Evolutionary conservation across 2,888 invertebrate genomes (phyloP).

Genomic region (Gasteruption jaculator): DNA sequence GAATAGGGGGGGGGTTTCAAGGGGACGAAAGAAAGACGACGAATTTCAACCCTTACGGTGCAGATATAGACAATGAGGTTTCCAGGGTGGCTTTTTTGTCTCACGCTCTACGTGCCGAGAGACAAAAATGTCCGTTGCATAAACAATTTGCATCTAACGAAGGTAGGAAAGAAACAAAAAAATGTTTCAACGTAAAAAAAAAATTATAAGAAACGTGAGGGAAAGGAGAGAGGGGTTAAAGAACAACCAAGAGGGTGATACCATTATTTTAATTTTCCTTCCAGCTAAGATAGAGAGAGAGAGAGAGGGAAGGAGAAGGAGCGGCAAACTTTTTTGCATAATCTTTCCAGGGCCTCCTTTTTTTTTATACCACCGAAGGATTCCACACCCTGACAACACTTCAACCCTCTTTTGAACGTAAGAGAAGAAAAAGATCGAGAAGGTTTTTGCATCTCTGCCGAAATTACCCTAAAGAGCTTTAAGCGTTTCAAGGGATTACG

Average conservation of each 20-base stretch:
- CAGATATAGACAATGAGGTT: too few species aligned
- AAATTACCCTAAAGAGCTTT: conserved; percentile 48
- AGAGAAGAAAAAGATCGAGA: conserved; percentile 4
- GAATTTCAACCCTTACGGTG: conserved; percentile 7
- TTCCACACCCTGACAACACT: too few species aligned
- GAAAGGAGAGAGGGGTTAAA: neutral
- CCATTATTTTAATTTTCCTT: conserved; percentile 3
- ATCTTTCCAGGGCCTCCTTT: conserved; percentile 9
- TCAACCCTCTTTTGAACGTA: conserved; percentile 1
- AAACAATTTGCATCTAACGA: neutral
- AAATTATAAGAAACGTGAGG: neutral
- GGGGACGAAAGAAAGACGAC: neutral
- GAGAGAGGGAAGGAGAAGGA: conserved; percentile 1
- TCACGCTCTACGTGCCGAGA: too few species aligned
- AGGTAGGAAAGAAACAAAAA: neutral
- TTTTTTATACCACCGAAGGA: too few species aligned
- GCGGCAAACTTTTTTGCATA: conserved; percentile 2
- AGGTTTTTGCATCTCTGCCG: too few species aligned
- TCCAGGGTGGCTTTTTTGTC: too few species aligned
- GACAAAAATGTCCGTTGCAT: neutral
- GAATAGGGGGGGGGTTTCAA: too few species aligned
- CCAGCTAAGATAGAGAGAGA: too few species aligned
- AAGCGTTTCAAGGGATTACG: conserved; percentile 52
- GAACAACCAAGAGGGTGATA: neutral
- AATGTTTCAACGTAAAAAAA: neutral